These are phyloP conservation scores for Galeopsomyia nigrocyanea DNA, from an alignment of 2,888 invertebrate genomes.

Conservation along the genomic window DNA sequence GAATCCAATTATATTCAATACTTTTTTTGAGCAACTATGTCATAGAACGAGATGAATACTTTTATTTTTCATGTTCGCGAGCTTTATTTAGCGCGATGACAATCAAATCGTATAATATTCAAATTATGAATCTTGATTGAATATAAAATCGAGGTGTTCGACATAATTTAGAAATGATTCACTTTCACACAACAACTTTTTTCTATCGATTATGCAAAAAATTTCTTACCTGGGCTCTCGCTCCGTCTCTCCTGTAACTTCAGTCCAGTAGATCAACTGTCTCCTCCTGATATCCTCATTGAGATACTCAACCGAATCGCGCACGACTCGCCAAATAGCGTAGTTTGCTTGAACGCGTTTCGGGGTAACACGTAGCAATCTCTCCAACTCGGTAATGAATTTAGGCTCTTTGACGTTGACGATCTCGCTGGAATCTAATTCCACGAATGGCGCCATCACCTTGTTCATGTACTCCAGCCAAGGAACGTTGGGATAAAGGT, in stretches of 20 bases:
- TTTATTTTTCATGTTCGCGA: too few species aligned
- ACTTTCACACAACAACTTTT: too few species aligned
- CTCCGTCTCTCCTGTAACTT: slow-evolving; percentile 65
- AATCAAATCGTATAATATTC: too few species aligned
- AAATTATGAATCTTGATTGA: too few species aligned
- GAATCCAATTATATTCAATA: too few species aligned
- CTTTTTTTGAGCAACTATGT: too few species aligned
- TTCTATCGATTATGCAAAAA: slow-evolving; percentile 50
- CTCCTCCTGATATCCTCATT: slow-evolving; percentile 62
- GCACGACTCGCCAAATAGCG: slow-evolving; percentile 70
- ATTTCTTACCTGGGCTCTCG: slow-evolving; percentile 64
- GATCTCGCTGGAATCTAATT: slow-evolving; percentile 77
- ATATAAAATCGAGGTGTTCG: too few species aligned
- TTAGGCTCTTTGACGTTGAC: slow-evolving; percentile 86
- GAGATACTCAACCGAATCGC: slow-evolving; percentile 64
- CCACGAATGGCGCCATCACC: slow-evolving; percentile 76
- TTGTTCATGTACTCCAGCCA: slow-evolving; percentile 87
- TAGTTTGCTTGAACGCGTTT: slow-evolving; percentile 72
- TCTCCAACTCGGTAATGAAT: slow-evolving; percentile 37
- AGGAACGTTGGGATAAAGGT: slow-evolving; percentile 80
- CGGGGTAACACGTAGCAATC: slow-evolving; percentile 30
- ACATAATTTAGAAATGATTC: too few species aligned
- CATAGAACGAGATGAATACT: too few species aligned
- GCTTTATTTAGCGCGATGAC: too few species aligned
- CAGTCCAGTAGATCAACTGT: slow-evolving; percentile 64